phyloP scores from a whole-genome alignment of 1,140 invertebrate genomes.

The Philaenus spumarius region DNA sequence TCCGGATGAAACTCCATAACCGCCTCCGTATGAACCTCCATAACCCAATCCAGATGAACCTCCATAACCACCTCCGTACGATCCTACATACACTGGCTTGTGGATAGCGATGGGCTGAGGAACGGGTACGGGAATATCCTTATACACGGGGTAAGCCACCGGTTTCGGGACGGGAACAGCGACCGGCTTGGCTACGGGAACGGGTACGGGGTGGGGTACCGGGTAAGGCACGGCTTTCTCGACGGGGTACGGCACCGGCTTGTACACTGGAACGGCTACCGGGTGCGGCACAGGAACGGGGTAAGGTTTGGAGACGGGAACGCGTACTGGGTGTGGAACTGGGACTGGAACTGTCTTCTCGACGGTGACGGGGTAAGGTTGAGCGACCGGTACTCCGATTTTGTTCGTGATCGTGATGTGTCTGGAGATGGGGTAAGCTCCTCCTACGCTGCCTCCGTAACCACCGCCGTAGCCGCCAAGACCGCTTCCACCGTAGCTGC shows the following conservation, averaged over 20 bases:
- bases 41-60: no score
- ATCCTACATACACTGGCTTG: constrained; percentile 49
- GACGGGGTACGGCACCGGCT: constrained; percentile 20
- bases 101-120: constrained; percentile 43
- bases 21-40: no score
- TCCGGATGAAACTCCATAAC: no score
- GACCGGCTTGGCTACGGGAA: constrained; percentile 16
- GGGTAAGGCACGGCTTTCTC: constrained; percentile 25
- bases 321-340: constrained; percentile 19
- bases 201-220: constrained; percentile 23
- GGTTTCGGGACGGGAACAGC: constrained; percentile 16
- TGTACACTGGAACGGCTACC: constrained; percentile 3
- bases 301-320: constrained; percentile 37
- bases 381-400: constrained; percentile 20
- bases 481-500: no score
- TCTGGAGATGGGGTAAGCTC: not conserved
- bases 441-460: not conserved
- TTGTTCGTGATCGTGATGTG: constrained; percentile 20
- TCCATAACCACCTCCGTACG: no score
- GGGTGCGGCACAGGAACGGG: constrained; percentile 31
- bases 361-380: constrained; percentile 25
- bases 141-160: constrained; percentile 33
- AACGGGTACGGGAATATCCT: constrained; percentile 11
- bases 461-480: no score
- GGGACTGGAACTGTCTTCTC: constrained; percentile 25